These are phyloP conservation scores for Eulithis prunata DNA, from an alignment of 2,888 invertebrate species.

Conservation along the genomic window DNA sequence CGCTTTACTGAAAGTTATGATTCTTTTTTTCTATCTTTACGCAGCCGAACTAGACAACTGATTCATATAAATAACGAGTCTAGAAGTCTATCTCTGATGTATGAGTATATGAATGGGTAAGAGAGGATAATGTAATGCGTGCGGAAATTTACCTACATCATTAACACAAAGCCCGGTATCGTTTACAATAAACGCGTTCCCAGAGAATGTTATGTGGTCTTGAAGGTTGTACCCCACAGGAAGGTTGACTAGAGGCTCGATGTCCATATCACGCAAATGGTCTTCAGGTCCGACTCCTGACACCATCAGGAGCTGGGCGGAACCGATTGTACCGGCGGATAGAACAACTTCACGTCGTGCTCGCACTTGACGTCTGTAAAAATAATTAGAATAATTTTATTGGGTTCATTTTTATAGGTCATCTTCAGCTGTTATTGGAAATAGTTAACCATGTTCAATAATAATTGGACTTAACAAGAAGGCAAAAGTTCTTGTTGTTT, in stretches of 20 bases:
- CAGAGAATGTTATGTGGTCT: conserved; percentile 90
- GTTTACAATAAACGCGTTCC: conserved; percentile 89
- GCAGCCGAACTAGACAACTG: too few species aligned
- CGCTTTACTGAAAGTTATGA: too few species aligned
- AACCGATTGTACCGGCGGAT: conserved; percentile 92
- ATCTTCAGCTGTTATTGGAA: too few species aligned
- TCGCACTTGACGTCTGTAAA: conserved; percentile 60
- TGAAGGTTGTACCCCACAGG: conserved; percentile 93
- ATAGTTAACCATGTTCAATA: too few species aligned
- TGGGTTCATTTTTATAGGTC: too few species aligned
- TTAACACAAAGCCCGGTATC: conserved; percentile 86
- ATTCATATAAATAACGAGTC: too few species aligned
- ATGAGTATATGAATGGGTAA: too few species aligned
- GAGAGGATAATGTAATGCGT: too few species aligned
- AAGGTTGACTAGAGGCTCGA: conserved; percentile 86
- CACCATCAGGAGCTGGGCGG: conserved; percentile 93
- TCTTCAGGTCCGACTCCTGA: conserved; percentile 91
- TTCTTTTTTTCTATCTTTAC: too few species aligned
- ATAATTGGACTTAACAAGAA: too few species aligned
- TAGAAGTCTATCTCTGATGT: too few species aligned
- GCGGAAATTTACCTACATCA: conserved; percentile 73
- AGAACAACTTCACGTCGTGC: conserved; percentile 91
- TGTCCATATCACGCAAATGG: conserved; percentile 84
- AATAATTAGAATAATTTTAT: background rate
- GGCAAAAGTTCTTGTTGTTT: too few species aligned